These are phyloP conservation scores for Lycaon pictus DNA, from an alignment of 2,113 vertebrate species.

Conservation along the genomic window DNA sequence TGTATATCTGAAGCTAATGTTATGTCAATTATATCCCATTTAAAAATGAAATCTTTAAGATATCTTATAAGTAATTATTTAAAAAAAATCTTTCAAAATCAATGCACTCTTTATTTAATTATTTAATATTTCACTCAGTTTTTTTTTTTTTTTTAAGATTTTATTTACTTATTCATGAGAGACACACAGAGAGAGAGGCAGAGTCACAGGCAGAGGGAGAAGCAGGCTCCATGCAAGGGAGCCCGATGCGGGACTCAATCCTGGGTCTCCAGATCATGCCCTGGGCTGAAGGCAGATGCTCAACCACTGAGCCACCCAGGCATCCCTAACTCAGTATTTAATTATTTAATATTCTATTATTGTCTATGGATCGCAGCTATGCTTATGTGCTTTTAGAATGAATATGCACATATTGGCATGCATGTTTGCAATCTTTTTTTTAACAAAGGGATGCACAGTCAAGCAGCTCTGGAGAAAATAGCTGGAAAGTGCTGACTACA, in stretches of 20 bases:
- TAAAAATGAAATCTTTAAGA: background rate
- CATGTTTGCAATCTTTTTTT: background rate
- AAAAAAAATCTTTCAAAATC: background rate
- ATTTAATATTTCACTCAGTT: background rate
- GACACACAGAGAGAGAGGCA: too few species aligned
- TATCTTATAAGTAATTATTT: background rate
- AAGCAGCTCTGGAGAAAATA: background rate
- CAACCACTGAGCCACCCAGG: too few species aligned
- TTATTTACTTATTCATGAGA: too few species aligned
- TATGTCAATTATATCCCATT: background rate
- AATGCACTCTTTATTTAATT: background rate
- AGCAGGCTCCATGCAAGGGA: too few species aligned
- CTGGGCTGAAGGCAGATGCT: too few species aligned
- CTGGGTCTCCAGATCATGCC: too few species aligned
- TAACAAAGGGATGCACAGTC: background rate
- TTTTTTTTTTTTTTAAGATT: too few species aligned
- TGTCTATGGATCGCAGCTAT: background rate
- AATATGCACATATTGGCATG: background rate
- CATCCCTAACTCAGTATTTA: too few species aligned
- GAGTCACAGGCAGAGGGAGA: too few species aligned
- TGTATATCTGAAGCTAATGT: background rate
- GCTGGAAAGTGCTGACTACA: background rate
- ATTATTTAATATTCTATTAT: background rate
- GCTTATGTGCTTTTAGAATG: background rate
- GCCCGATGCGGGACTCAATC: too few species aligned